Percentiles rank a stretch among this genome's conserved stretches.
phyloP scores from a whole-genome alignment of 2,888 invertebrate genomes.

The Drosophila emarginata region DNA sequence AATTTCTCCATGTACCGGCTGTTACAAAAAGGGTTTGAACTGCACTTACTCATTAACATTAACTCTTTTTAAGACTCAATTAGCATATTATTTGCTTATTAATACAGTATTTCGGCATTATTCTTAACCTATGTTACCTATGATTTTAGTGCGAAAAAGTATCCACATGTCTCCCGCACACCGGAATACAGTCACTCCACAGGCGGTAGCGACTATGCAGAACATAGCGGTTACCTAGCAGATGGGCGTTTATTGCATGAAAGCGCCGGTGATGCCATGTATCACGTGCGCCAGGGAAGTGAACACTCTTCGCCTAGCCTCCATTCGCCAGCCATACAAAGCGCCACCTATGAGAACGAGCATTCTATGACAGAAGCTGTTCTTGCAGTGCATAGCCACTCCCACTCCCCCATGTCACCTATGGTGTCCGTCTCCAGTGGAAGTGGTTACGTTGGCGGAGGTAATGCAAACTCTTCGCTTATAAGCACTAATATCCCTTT shows the following conservation, averaged over 20 bases:
- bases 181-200: conserved; percentile 75
- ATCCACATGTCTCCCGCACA: conserved; percentile 70
- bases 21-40: no score
- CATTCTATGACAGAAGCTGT: conserved; percentile 63
- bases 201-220: conserved; percentile 73
- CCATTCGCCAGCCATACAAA: conserved; percentile 79
- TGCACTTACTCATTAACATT: no score
- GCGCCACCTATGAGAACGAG: conserved; percentile 67
- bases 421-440: conserved; percentile 58
- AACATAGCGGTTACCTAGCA: conserved; percentile 65
- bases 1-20: no score
- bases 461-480: conserved; percentile 68
- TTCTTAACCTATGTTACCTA: neutral
- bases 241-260: conserved; percentile 74
- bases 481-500: conserved; percentile 79
- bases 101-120: no score
- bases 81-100: no score
- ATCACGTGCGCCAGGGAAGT: conserved; percentile 77
- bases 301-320: conserved; percentile 79
- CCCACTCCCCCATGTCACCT: conserved; percentile 71
- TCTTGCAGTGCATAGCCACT: conserved; percentile 64
- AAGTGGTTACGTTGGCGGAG: conserved; percentile 73
- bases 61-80: no score
- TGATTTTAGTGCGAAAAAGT: conserved; percentile 71
- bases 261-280: conserved; percentile 57